Conservation (phyloP, 2,113 vertebrate species). For the Aegithalos caudatus region DNA sequence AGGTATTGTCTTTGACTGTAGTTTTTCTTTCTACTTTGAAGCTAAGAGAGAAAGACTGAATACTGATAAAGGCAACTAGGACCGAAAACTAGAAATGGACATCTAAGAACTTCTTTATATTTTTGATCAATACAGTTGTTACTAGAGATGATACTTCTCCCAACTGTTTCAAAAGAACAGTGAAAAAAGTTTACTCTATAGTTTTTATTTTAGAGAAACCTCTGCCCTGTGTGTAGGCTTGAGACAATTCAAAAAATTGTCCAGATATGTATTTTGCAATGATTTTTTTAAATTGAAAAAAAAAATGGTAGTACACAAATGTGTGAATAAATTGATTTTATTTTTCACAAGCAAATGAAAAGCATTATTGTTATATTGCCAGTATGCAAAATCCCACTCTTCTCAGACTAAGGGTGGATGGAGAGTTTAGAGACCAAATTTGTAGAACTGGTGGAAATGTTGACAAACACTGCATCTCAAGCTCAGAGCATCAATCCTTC, state of each 20-base stretch:
- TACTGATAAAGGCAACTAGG: neutral
- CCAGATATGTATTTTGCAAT: neutral
- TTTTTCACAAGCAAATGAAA: neutral
- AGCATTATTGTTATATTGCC: neutral
- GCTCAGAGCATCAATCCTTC: neutral
- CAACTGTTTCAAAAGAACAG: neutral
- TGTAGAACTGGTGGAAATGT: neutral
- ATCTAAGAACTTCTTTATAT: neutral
- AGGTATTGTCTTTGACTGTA: neutral
- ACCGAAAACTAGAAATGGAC: conserved; percentile 3
- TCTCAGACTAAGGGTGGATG: neutral
- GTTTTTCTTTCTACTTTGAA: neutral
- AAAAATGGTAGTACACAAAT: neutral
- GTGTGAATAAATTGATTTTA: neutral
- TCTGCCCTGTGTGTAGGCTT: neutral
- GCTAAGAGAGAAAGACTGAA: neutral
- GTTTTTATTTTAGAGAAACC: neutral
- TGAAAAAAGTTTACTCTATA: neutral
- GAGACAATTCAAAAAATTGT: neutral
- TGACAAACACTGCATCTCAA: neutral
- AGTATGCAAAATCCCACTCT: neutral
- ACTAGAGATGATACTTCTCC: neutral
- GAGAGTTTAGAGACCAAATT: neutral
- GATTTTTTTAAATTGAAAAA: neutral
- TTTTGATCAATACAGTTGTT: neutral